These are phyloP conservation scores for Aradophagus sp. DNA, from an alignment of 1,140 invertebrate genomes.

Conservation along the genomic window DNA sequence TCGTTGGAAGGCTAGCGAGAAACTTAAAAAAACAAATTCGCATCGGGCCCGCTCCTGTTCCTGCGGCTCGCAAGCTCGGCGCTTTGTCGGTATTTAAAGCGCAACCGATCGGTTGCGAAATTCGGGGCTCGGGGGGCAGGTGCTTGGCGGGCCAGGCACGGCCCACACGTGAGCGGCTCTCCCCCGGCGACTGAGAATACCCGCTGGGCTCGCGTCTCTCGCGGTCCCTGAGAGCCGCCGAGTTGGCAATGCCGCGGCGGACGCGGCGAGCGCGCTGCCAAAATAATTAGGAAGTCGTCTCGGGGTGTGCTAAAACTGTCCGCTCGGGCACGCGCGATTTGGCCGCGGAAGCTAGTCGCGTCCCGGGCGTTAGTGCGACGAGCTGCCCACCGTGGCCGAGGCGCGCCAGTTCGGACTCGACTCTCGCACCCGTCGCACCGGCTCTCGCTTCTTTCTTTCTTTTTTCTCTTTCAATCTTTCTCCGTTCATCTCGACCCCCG, in stretches of 20 bases:
- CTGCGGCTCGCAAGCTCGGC: slow-evolving; percentile 7
- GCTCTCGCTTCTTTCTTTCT: not conserved
- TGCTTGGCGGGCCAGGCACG: too few species aligned
- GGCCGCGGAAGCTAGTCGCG: slow-evolving; percentile 65
- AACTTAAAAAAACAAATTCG: too few species aligned
- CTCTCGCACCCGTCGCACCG: slow-evolving; percentile 33
- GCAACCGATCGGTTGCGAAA: slow-evolving; percentile 49
- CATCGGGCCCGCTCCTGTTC: too few species aligned
- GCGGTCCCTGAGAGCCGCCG: slow-evolving; percentile 58
- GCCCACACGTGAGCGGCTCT: slow-evolving; percentile 51
- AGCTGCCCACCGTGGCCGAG: slow-evolving; percentile 55
- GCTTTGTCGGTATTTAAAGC: slow-evolving; percentile 48
- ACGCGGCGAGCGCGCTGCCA: slow-evolving; percentile 76
- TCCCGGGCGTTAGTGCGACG: slow-evolving; percentile 67
- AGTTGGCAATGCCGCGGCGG: slow-evolving; percentile 58
- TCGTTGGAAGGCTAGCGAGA: too few species aligned
- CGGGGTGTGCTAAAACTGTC: slow-evolving; percentile 83
- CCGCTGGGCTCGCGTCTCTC: slow-evolving; percentile 23
- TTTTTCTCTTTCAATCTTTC: too few species aligned
- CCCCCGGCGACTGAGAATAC: slow-evolving; percentile 52
- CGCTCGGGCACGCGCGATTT: slow-evolving; percentile 76
- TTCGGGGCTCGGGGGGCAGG: slow-evolving; percentile 1
- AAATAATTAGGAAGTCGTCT: slow-evolving; percentile 84
- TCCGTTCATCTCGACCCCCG: too few species aligned
- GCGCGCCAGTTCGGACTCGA: slow-evolving; percentile 36